phyloP scores from a whole-genome alignment of 2,888 invertebrate species.

The Drosophila antonietae region DNA sequence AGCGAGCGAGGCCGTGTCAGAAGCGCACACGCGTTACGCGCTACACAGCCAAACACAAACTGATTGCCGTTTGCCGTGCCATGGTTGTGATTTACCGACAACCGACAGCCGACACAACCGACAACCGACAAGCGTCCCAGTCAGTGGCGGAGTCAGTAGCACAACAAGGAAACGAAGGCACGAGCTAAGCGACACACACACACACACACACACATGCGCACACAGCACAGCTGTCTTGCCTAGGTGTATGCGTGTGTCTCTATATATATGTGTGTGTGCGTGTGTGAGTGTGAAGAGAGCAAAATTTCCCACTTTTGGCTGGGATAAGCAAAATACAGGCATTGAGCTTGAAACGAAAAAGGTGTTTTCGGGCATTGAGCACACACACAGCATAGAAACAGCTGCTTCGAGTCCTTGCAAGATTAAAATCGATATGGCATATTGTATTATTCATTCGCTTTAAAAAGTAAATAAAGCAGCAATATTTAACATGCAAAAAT shows the following conservation, averaged over 20 bases:
- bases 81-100: constrained; percentile 81
- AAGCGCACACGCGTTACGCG: constrained; percentile 74
- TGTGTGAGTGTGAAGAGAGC: constrained; percentile 27
- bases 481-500: not conserved
- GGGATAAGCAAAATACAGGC: constrained; percentile 38
- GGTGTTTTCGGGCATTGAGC: constrained; percentile 1
- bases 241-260: constrained; percentile 18
- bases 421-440: constrained; percentile 2
- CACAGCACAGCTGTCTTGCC: constrained; percentile 41
- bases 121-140: constrained; percentile 39
- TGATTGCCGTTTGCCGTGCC: constrained; percentile 80
- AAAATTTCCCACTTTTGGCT: constrained; percentile 43
- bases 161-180: constrained; percentile 57
- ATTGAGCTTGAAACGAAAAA: not conserved
- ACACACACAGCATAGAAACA: constrained; percentile 5
- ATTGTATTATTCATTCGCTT: not conserved
- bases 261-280: constrained; percentile 8
- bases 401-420: constrained; percentile 7
- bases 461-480: not conserved
- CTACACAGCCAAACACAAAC: constrained; percentile 84
- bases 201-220: constrained; percentile 23
- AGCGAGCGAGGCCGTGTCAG: constrained; percentile 19
- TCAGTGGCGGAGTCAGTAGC: constrained; percentile 48
- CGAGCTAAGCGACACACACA: constrained; percentile 29
- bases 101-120: constrained; percentile 36